A percentile compares a stretch with the other conserved stretches of the same genome.
These are phyloP conservation scores for Crax fasciolata DNA, from an alignment of 2,797 vertebrate species.

Conservation along the genomic window DNA sequence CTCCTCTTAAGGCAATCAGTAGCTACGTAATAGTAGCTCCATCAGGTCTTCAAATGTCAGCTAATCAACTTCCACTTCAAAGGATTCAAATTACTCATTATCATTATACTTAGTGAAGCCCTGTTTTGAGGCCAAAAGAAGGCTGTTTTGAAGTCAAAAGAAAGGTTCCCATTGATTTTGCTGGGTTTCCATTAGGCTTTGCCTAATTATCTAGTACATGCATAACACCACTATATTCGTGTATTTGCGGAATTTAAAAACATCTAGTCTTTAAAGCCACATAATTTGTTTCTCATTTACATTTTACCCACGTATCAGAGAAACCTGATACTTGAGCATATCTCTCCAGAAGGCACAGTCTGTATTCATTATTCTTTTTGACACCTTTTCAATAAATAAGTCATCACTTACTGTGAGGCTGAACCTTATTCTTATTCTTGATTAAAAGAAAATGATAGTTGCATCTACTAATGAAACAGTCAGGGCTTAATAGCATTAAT, in stretches of 20 bases:
- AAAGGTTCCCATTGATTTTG: neutral
- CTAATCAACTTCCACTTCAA: slow-evolving; percentile 27
- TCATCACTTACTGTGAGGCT: neutral
- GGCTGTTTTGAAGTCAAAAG: neutral
- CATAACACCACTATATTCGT: neutral
- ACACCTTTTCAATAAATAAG: neutral
- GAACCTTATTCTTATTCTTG: neutral
- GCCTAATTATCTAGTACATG: neutral
- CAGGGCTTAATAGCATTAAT: neutral
- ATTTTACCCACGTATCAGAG: neutral
- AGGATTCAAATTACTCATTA: neutral
- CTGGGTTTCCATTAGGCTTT: neutral
- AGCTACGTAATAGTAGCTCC: neutral
- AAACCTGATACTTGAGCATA: neutral
- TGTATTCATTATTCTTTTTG: neutral
- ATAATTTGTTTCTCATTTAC: neutral
- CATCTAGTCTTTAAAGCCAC: neutral
- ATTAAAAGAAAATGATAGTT: neutral
- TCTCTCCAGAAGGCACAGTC: neutral
- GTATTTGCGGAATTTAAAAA: neutral
- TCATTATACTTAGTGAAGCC: neutral
- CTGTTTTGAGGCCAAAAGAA: neutral
- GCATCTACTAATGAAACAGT: neutral
- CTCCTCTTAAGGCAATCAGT: neutral
- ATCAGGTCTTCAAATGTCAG: slow-evolving; percentile 16